phyloP scores from a whole-genome alignment of 2,113 vertebrate genomes.

The Pteronura brasiliensis region DNA sequence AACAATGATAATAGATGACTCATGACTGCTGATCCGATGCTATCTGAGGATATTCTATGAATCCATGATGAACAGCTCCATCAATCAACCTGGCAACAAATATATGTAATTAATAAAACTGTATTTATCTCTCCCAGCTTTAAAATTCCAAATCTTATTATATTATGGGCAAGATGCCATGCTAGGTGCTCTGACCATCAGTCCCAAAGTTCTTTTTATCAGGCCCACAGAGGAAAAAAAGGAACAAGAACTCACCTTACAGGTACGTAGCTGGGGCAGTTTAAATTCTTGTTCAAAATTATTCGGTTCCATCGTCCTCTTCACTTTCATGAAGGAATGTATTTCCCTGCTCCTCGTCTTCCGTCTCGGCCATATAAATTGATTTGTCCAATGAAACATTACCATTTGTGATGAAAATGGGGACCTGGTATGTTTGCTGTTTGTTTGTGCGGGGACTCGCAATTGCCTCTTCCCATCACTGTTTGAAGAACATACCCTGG shows the following conservation, averaged over 20 bases:
- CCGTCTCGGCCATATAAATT: background rate
- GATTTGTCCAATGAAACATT: background rate
- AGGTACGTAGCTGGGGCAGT: background rate
- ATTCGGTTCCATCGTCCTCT: background rate
- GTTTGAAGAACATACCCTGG: background rate
- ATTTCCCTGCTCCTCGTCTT: background rate
- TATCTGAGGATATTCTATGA: background rate
- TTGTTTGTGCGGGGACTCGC: rapidly evolving
- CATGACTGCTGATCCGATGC: background rate
- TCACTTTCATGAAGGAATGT: background rate
- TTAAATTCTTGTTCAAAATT: background rate
- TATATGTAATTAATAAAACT: background rate
- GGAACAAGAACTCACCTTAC: background rate
- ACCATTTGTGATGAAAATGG: background rate
- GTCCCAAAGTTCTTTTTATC: background rate
- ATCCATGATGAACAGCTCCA: background rate
- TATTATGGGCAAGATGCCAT: background rate
- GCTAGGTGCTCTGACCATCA: background rate
- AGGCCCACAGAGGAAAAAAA: background rate
- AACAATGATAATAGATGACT: slow-evolving; percentile 22
- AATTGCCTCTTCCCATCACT: background rate
- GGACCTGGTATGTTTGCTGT: background rate
- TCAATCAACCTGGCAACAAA: slow-evolving; percentile 36
- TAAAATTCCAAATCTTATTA: background rate
- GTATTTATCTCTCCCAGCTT: background rate